These are phyloP conservation scores for Hirtodrosophila confusa DNA, from an alignment of 2,888 invertebrate species.

Conservation along the genomic window DNA sequence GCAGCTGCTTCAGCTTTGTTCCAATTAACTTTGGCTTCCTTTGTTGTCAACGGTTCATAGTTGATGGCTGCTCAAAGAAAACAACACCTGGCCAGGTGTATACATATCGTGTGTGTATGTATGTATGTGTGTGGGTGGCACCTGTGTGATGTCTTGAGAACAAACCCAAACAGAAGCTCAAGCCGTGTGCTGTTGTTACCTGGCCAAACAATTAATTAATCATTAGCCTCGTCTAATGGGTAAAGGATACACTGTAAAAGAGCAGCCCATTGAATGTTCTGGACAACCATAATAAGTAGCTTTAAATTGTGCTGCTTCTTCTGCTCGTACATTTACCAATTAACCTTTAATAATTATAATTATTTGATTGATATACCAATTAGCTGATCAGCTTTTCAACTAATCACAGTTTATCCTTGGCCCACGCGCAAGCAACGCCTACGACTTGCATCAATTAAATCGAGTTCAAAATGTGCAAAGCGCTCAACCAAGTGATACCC, in stretches of 20 bases:
- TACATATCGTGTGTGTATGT: too few species aligned
- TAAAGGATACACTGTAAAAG: constrained; percentile 25
- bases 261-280: constrained; percentile 3
- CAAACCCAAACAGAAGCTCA: constrained; percentile 13
- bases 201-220: constrained; percentile 50
- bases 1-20: constrained; percentile 42
- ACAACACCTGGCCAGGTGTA: constrained; percentile 14
- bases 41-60: constrained; percentile 50
- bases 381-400: neutral
- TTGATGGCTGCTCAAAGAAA: constrained; percentile 29
- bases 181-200: constrained; percentile 17
- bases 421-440: too few species aligned
- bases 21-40: constrained; percentile 61
- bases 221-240: constrained; percentile 38
- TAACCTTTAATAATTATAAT: constrained; percentile 14
- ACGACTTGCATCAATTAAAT: too few species aligned
- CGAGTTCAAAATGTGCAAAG: too few species aligned
- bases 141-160: constrained; percentile 5
- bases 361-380: constrained; percentile 9
- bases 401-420: too few species aligned
- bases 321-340: constrained; percentile 8
- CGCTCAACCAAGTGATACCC: too few species aligned
- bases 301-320: neutral
- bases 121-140: constrained; percentile 4
- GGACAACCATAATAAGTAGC: neutral